phyloP scores from a whole-genome alignment of 2,797 vertebrate genomes.

The Molossus alvarezi region DNA sequence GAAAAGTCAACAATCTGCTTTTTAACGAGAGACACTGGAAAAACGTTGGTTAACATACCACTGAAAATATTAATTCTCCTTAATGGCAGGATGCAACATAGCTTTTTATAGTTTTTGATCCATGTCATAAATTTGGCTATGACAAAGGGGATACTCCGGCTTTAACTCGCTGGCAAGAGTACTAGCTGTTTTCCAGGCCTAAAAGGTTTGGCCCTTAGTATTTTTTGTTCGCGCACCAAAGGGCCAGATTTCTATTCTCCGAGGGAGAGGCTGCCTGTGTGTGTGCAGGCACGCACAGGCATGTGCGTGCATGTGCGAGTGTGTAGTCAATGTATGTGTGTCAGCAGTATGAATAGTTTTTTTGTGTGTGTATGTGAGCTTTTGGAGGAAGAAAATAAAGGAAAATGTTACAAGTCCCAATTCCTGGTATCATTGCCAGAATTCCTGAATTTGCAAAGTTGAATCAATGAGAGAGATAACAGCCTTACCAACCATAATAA shows the following conservation, averaged over 20 bases:
- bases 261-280: conserved; percentile 66
- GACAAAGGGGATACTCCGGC: conserved; percentile 90
- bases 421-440: background rate
- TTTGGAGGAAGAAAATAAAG: conserved; percentile 41
- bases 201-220: conserved; percentile 86
- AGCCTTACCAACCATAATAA: conserved; percentile 44
- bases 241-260: conserved; percentile 81
- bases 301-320: too few relatives aligned
- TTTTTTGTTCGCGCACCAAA: conserved; percentile 81
- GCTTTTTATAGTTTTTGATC: conserved; percentile 92
- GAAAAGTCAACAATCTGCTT: conserved; percentile 92
- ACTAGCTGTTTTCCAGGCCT: conserved; percentile 87
- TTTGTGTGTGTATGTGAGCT: conserved; percentile 2
- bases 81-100: conserved; percentile 92
- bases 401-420: background rate
- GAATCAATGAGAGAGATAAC: conserved; percentile 37
- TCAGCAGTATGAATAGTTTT: conserved; percentile 43
- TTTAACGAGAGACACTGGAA: conserved; percentile 92
- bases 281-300: background rate
- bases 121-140: conserved; percentile 91
- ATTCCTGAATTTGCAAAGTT: conserved; percentile 48
- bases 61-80: conserved; percentile 92
- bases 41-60: conserved; percentile 91
- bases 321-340: conserved; percentile 16
- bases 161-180: conserved; percentile 89